phyloP scores from a whole-genome alignment of 2,888 invertebrate species.

The Schrankia costaestrigalis region DNA sequence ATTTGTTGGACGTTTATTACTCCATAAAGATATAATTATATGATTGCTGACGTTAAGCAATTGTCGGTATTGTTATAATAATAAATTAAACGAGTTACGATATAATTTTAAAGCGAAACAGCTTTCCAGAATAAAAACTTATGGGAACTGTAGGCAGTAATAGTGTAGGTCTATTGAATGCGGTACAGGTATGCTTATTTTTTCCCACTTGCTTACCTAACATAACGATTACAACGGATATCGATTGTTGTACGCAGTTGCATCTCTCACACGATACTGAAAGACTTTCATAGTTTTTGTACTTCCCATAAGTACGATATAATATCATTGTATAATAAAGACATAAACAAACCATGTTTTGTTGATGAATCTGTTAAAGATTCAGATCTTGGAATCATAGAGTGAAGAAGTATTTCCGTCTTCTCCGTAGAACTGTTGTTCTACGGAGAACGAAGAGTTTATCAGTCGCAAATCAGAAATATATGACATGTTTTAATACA shows the following conservation, averaged over 20 bases:
- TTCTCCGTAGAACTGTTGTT: no score
- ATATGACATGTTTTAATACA: no score
- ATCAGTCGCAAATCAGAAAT: no score
- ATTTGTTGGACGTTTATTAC: no score
- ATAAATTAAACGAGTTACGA: slow-evolving; percentile 16
- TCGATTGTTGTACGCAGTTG: slow-evolving; percentile 60
- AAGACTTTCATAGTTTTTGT: slow-evolving; percentile 61
- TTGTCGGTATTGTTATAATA: slow-evolving; percentile 12
- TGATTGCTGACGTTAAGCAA: no score
- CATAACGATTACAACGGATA: slow-evolving; percentile 67
- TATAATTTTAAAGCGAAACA: slow-evolving; percentile 15
- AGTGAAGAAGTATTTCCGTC: not conserved
- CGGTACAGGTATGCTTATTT: slow-evolving; percentile 48
- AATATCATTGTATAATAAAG: not conserved
- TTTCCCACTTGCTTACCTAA: slow-evolving; percentile 68
- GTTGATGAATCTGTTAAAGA: no score
- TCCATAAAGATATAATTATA: no score
- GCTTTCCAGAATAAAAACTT: slow-evolving; percentile 56
- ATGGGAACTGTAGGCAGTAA: slow-evolving; percentile 57
- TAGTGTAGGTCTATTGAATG: slow-evolving; percentile 54
- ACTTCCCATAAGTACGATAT: slow-evolving; percentile 20
- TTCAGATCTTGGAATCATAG: no score
- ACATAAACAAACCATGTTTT: no score
- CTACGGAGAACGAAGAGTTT: no score
- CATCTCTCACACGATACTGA: slow-evolving; percentile 52